Base-by-base conservation (phyloP, 2,113 vertebrate genomes). In the Sylvia atricapilla region DNA sequence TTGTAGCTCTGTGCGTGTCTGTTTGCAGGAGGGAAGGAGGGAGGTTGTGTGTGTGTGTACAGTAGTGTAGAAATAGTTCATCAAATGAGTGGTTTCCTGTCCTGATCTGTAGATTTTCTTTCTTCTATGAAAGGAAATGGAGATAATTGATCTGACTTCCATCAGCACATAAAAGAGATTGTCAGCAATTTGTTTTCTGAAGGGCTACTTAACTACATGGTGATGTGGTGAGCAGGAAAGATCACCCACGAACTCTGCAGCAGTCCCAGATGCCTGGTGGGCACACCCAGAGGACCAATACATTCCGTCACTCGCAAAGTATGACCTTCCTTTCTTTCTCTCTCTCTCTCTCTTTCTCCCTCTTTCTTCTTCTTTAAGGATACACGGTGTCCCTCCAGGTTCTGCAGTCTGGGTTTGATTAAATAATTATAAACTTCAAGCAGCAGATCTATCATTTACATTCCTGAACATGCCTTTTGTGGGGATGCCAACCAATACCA, bases 361-460 rank as follows among this genome's bases (percentile, higher is more conserved):
- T 62, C 77, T 72, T 89, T 82, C n/a, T 83, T 78, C 74, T 93
- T 83, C 90, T 78, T 78, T 89, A 95, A 96, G 94, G 92, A 96
- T 90, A 95, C 85, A 92, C 0, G 24, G 82, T 91, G 95, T 97
- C 96, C 92, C 93, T 97, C 91, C 91, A 97, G 93, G 96, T 98
- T 95, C 94, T 94, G 85, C 88, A 96, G 94, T 97, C 97, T 98
- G 98, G 94, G 86, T 97, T 97, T 97, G 96, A 98, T 98, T 98
- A 98, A 98, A 97, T 97, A 98, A 98, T 97, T 98, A 98, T 60
- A 96, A 98, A 95, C 88, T 93, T 95, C 66, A 86, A 96, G 96
- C 92, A 97, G 87, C 90, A 97, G 82, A 97, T 97, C 97, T 97
- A 97, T 98, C 97, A 98, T 98, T 98, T 97, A 91, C 96, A 96